These are phyloP conservation scores for Anguilla megastoma DNA, from an alignment of 2,797 vertebrate species.

Conservation along the genomic window DNA sequence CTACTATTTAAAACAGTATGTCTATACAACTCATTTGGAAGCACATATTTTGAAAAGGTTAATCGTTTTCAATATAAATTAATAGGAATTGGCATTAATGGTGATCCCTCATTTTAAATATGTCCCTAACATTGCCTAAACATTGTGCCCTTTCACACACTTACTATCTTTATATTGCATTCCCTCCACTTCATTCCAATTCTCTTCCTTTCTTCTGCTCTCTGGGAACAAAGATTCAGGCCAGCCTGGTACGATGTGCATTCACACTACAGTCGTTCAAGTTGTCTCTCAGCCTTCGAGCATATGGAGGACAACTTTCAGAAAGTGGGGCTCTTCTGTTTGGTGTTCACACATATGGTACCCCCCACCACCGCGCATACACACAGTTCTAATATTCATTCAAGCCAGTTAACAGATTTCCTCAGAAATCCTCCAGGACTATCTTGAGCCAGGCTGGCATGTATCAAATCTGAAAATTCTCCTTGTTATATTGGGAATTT, in stretches of 20 bases:
- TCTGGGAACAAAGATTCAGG: slow-evolving; percentile 70
- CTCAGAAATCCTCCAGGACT: slow-evolving; percentile 22
- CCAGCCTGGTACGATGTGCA: slow-evolving; percentile 70
- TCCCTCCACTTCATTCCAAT: slow-evolving; percentile 35
- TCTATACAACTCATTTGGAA: not conserved
- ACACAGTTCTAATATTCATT: slow-evolving; percentile 13
- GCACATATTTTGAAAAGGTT: not conserved
- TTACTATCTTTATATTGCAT: not conserved
- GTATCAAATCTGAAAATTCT: slow-evolving; percentile 13
- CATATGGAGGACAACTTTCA: slow-evolving; percentile 66
- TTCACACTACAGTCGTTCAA: slow-evolving; percentile 69
- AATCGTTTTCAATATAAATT: not conserved
- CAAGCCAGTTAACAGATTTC: slow-evolving; percentile 24
- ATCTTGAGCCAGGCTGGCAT: not conserved
- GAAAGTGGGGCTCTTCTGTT: slow-evolving; percentile 48
- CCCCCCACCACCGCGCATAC: slow-evolving; percentile 25
- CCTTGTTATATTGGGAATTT: not conserved
- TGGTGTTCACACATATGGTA: slow-evolving; percentile 46
- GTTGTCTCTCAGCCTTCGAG: slow-evolving; percentile 65
- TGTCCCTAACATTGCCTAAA: not conserved
- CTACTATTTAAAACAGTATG: not conserved
- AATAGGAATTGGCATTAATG: not conserved
- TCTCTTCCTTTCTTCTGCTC: slow-evolving; percentile 31
- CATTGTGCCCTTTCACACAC: not conserved
- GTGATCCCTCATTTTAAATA: not conserved